Evolutionary conservation across 1,140 invertebrate species (phyloP), one percentile per base, ranked within the genome.

Genomic region (Galleria mellonella): DNA sequence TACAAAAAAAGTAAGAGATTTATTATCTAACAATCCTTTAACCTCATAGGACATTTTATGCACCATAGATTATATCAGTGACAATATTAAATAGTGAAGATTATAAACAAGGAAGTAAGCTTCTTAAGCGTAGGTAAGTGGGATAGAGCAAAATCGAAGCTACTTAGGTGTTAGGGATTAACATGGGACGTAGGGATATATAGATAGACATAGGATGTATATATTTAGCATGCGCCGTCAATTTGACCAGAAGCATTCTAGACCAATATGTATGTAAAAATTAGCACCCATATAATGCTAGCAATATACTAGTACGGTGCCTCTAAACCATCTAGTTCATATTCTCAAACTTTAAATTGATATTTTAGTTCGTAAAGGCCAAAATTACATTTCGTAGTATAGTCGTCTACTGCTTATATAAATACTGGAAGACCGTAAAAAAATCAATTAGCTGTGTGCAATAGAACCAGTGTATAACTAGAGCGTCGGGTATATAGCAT

Each of bases 381-480:
- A 44, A 58, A n/a, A 48, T 45, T 52, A 52, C 47, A 27, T 29
- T 47, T 44, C 51, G 13, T 40, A 55, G 32, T 53, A 38, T 43
- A 55, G 43, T 56, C 41, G 35, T 57, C 56, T 67, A 59, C 59
- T 56, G 50, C 62, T 77, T 76, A 69, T 23, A 23, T 23, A 59
- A 54, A 58, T 72, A 79, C 43, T 79, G 75, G 73, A 79, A 83
- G 72, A 77, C 75, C 50, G 60, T 61, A 69, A 75, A 69, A 51
- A 44, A 68, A 72, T 59, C 49, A 44, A 40, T 45, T 30, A 32
- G 30, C 35, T 30, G 14, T 48, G 15, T 48, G 10, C 32, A 32
- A 39, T 54, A 46, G 50, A 55, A 46, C 41, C 37, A 51, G 29
- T 37, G 28, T 40, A 15, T 41, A 46, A 51, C 42, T 51, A 44